phyloP scores from a whole-genome alignment of 2,797 vertebrate genomes.

The Hoplostethus mediterraneus region DNA sequence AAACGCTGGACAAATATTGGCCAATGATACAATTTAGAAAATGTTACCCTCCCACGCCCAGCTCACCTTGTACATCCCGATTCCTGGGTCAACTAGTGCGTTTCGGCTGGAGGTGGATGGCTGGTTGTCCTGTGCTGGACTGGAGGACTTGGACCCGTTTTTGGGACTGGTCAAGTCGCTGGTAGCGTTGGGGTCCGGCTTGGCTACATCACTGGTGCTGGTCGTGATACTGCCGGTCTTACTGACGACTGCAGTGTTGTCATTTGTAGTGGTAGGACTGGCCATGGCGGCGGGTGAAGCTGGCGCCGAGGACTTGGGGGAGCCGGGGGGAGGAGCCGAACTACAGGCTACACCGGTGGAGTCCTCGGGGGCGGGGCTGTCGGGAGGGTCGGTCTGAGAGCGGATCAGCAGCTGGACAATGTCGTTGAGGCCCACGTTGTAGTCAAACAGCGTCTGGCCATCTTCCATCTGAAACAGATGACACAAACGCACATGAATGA shows the following conservation, averaged over 20 bases:
- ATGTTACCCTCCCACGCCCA: neutral
- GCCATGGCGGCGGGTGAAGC: conserved; percentile 59
- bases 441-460: conserved; percentile 98
- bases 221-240: conserved; percentile 50
- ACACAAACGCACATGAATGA: conserved; percentile 21
- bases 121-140: conserved; percentile 82
- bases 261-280: conserved; percentile 63
- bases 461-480: conserved; percentile 92
- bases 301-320: conserved; percentile 54
- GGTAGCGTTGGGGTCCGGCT: conserved; percentile 73
- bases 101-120: conserved; percentile 90
- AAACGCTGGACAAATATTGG: no score
- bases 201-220: conserved; percentile 64
- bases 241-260: conserved; percentile 32
- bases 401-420: conserved; percentile 98
- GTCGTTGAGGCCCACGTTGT: conserved; percentile 98
- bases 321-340: conserved; percentile 59
- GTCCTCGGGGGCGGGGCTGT: conserved; percentile 86
- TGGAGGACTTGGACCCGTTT: conserved; percentile 86
- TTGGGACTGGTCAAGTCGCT: conserved; percentile 85
- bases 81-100: conserved; percentile 90
- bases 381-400: conserved; percentile 90
- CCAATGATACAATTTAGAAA: no score
- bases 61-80: conserved; percentile 95
- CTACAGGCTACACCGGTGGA: conserved; percentile 72